A percentile compares a stretch with the other conserved stretches of the same genome.
phyloP scores from a whole-genome alignment of 2,113 vertebrate species.

The Felis chaus region DNA sequence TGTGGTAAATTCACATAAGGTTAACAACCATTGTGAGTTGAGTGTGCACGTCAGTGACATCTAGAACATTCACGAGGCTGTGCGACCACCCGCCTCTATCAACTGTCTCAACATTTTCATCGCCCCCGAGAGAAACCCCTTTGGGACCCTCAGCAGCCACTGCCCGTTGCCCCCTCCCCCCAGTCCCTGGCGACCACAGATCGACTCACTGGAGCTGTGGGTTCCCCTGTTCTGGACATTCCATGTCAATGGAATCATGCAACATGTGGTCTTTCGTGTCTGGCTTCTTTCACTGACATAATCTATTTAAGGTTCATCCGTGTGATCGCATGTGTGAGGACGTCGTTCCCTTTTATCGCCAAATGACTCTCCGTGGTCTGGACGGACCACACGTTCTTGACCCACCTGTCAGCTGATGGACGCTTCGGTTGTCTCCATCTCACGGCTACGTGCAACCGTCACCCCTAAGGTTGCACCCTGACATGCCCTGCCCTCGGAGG shows the following conservation, averaged over 20 bases:
- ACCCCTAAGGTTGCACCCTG: too few species aligned
- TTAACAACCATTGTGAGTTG: neutral
- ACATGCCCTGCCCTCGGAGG: fast-evolving
- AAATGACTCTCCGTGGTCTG: neutral
- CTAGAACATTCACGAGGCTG: fast-evolving
- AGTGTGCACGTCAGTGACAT: neutral
- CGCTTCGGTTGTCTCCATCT: fast-evolving
- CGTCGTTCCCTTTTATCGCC: neutral
- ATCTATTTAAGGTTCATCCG: fast-evolving
- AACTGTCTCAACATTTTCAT: neutral
- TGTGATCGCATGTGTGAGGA: fast-evolving
- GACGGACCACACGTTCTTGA: fast-evolving
- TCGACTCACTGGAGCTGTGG: neutral
- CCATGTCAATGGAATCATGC: fast-evolving
- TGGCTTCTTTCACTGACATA: neutral
- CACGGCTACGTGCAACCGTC: fast-evolving
- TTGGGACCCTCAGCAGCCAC: fast-evolving
- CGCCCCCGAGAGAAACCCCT: neutral
- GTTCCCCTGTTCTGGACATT: neutral
- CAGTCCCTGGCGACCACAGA: fast-evolving
- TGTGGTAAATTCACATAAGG: neutral
- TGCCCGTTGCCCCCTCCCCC: neutral
- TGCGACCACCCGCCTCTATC: neutral
- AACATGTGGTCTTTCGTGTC: fast-evolving
- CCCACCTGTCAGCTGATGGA: fast-evolving